Conservation (phyloP, 2,113 vertebrate genomes). For the Campylomormyrus tamandua region DNA sequence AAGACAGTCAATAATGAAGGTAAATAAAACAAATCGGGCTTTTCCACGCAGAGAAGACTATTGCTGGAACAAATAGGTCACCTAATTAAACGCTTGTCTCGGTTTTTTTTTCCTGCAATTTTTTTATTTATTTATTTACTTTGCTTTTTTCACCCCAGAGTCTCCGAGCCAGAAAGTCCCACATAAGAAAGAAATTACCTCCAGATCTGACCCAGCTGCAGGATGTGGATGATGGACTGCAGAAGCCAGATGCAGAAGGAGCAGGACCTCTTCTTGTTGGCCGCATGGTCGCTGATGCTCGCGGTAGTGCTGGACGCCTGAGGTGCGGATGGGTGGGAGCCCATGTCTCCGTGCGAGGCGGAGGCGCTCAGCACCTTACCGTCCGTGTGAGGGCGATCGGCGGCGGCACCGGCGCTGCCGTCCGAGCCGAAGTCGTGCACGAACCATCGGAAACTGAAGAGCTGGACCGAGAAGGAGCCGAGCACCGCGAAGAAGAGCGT, state of each 20-base stretch:
- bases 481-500: constrained; percentile 94
- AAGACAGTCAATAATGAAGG: background rate
- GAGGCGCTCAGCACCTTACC: constrained; percentile 74
- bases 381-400: constrained; percentile 60
- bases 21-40: background rate
- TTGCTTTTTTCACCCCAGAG: background rate
- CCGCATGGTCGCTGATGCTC: constrained; percentile 49
- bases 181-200: constrained; percentile 62
- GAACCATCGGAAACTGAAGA: constrained; percentile 96
- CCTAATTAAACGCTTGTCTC: background rate
- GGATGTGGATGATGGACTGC: constrained; percentile 88
- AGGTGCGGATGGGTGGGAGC: constrained; percentile 71
- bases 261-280: constrained; percentile 63
- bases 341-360: constrained; percentile 71
- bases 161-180: background rate
- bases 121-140: background rate
- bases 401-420: constrained; percentile 51
- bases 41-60: background rate
- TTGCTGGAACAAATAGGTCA: background rate
- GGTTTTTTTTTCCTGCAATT: background rate
- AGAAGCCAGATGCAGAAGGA: constrained; percentile 82
- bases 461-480: constrained; percentile 89
- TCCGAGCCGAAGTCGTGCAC: constrained; percentile 86
- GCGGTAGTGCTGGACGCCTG: constrained; percentile 69
- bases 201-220: constrained; percentile 95